These are phyloP conservation scores for Hylyphantes graminicola DNA, from an alignment of 1,140 invertebrate genomes.

Conservation along the genomic window DNA sequence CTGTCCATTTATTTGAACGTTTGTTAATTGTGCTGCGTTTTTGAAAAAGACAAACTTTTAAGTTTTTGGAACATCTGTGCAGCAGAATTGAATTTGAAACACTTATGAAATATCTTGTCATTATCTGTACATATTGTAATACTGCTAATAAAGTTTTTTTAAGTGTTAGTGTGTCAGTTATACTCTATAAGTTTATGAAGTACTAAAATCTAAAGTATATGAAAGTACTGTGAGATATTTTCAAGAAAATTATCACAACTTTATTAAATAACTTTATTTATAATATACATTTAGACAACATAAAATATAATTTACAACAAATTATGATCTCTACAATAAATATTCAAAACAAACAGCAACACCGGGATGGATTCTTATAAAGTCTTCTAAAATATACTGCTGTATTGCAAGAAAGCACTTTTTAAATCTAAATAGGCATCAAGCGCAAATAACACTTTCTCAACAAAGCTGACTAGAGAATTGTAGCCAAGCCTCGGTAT, in stretches of 20 bases:
- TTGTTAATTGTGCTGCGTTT: slow-evolving; percentile 20
- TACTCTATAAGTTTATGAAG: too few relatives aligned
- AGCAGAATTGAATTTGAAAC: slow-evolving; percentile 26
- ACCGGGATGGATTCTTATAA: slow-evolving; percentile 5
- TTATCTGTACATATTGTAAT: slow-evolving; percentile 58
- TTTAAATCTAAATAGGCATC: too few relatives aligned
- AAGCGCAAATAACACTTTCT: too few relatives aligned
- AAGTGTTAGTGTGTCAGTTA: slow-evolving; percentile 45
- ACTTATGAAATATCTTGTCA: slow-evolving; percentile 55
- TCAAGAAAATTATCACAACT: background rate
- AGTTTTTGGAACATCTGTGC: background rate
- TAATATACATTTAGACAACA: slow-evolving; percentile 7
- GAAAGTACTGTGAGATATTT: too few relatives aligned
- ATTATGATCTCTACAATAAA: slow-evolving; percentile 21
- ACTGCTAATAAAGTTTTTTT: slow-evolving; percentile 53
- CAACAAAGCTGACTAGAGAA: too few relatives aligned
- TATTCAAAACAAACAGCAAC: slow-evolving; percentile 29
- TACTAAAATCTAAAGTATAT: too few relatives aligned
- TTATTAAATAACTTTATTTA: slow-evolving; percentile 20
- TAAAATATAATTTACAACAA: slow-evolving; percentile 8
- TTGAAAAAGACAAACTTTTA: background rate
- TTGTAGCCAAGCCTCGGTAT: too few relatives aligned
- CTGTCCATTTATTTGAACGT: slow-evolving; percentile 53
- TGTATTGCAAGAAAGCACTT: too few relatives aligned
- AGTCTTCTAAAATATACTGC: background rate